Evolutionary conservation across 2,888 invertebrate species (phyloP), one percentile per base, ranked within the genome.

Genomic region (Machimus atricapillus): DNA sequence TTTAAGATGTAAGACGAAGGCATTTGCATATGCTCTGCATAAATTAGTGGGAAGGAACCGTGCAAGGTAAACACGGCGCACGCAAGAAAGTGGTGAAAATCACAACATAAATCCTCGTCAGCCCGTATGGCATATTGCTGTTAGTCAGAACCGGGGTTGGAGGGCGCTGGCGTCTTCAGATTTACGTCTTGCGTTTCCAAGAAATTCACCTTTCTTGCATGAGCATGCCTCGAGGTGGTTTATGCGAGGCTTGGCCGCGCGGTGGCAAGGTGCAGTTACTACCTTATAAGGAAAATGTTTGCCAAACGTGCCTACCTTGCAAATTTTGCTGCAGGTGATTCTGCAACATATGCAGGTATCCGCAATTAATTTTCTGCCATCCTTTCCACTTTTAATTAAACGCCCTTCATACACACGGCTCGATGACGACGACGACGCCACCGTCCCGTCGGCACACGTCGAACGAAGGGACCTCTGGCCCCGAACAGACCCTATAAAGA

Each of bases 291-390:
- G 27, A 52, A 79, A 52, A 79, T 79, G 79, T 79, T 79, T 79
- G 16, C 52, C 56, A 79, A 52, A 79, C 79, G 79, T 79, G 79
- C 79, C 79, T 52, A 79, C 79, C 16, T 52, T 79, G 79, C 79
- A 79, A 79, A 79, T 79, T 56, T 79, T n/a, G 52, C 27, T 79
- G 79, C 79, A 79, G 79, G 31, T 43, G 27, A 79, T 79, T 16
- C 52, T 79, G 79, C 79, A 79, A 79, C 79, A 79, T 79, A 79
- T 79, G 79, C 79, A 79, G 79, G 79, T 79, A 79, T 79, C 79
- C 31, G 52, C 79, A 79, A 79, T 79, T 79, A 79, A 79, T 79
- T 79, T 79, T 79, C 79, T 79, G 79, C 52, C 52, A 79, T 79
- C 79, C 56, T 79, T 79, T 79, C 79, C 12, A 79, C 79, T 79